Evolutionary conservation across 2,113 vertebrate species (phyloP).

Genomic region (Notothenia rossii): DNA sequence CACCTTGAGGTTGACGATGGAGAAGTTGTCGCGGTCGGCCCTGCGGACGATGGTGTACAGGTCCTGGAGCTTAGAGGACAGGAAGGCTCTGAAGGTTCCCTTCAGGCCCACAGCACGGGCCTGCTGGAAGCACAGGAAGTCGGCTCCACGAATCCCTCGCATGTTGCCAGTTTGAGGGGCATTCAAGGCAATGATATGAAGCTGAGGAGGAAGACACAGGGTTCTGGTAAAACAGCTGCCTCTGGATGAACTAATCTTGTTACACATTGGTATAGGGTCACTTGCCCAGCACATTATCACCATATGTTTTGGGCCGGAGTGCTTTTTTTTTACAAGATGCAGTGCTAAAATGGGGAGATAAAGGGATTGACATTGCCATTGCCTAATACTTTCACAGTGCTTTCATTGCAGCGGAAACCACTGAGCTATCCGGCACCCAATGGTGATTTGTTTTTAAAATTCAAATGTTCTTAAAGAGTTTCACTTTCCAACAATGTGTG

Average conservation of each 20-base stretch:
- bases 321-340: too few relatives aligned
- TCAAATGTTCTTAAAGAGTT: too few relatives aligned
- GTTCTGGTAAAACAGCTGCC: background rate
- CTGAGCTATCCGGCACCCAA: too few relatives aligned
- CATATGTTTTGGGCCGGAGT: too few relatives aligned
- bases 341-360: too few relatives aligned
- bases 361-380: too few relatives aligned
- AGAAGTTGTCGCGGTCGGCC: slow-evolving; percentile 85
- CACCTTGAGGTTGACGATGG: slow-evolving; percentile 94
- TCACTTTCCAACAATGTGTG: too few relatives aligned
- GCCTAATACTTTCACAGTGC: too few relatives aligned
- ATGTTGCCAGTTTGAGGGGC: slow-evolving; percentile 90
- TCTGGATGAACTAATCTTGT: background rate
- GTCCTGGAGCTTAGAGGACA: slow-evolving; percentile 96
- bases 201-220: slow-evolving; percentile 75
- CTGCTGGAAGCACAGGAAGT: slow-evolving; percentile 98
- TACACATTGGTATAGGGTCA: background rate
- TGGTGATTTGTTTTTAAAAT: too few relatives aligned
- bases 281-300: background rate
- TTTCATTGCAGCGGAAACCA: too few relatives aligned
- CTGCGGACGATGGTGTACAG: slow-evolving; percentile 96
- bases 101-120: slow-evolving; percentile 90
- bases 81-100: slow-evolving; percentile 96
- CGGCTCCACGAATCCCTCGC: slow-evolving; percentile 93
- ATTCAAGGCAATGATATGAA: slow-evolving; percentile 94